A percentile compares a stretch with the other conserved stretches of the same genome.
phyloP scores from a whole-genome alignment of 2,888 invertebrate genomes.

The Hylaea fasciaria region DNA sequence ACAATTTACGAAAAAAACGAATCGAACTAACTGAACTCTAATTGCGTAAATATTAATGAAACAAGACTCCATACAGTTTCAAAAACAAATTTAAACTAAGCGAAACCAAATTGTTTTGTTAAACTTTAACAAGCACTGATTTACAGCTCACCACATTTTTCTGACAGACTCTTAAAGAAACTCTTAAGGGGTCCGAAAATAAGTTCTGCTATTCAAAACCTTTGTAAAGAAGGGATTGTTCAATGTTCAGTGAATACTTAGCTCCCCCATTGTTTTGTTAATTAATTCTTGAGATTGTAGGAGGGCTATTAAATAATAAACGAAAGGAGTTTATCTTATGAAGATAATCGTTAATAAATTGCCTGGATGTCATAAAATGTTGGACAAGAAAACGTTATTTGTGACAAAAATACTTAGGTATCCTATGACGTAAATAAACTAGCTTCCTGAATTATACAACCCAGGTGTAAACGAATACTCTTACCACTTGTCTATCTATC shows the following conservation, averaged over 20 bases:
- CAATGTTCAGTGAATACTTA: conserved; percentile 19
- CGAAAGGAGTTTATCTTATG: conserved; percentile 11
- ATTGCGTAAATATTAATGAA: too few species aligned
- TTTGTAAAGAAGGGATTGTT: conserved; percentile 4
- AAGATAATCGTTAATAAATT: neutral
- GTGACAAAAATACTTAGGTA: too few species aligned
- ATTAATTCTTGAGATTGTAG: conserved; percentile 16
- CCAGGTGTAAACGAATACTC: too few species aligned
- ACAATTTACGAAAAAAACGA: too few species aligned
- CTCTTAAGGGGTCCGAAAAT: neutral
- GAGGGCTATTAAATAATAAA: conserved; percentile 13
- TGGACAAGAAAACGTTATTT: too few species aligned
- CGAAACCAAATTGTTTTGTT: too few species aligned
- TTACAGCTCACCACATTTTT: conserved; percentile 16
- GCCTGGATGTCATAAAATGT: neutral
- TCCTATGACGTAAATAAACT: too few species aligned
- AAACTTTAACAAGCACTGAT: neutral
- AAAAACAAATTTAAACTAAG: too few species aligned
- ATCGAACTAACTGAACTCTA: too few species aligned
- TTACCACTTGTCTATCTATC: too few species aligned
- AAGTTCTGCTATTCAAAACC: conserved; percentile 13
- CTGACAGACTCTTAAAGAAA: conserved; percentile 10
- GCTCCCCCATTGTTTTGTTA: conserved; percentile 14
- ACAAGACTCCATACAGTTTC: too few species aligned
- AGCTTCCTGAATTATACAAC: too few species aligned